These are phyloP conservation scores for Eulemur macaco DNA, from an alignment of 2,113 vertebrate genomes.

Conservation along the genomic window DNA sequence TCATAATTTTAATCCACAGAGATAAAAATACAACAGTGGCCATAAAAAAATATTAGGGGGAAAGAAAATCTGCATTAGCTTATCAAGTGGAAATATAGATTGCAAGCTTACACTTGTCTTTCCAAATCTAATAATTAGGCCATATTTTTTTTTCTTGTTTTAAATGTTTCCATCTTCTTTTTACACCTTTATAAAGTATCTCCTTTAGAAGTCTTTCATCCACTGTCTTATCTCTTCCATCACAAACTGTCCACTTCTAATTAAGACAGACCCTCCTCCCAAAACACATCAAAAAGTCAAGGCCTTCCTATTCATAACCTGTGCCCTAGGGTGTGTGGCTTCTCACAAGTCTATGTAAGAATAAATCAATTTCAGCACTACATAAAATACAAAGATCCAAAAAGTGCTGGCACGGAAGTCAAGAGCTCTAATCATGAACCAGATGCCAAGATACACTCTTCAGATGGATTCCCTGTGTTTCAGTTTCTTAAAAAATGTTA, in stretches of 20 bases:
- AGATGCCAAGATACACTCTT: background rate
- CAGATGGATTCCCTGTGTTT: background rate
- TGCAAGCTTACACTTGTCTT: background rate
- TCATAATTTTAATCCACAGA: background rate
- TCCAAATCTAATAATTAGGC: background rate
- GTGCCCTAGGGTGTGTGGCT: background rate
- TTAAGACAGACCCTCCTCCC: background rate
- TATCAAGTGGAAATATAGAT: background rate
- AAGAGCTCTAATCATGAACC: background rate
- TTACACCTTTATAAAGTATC: background rate
- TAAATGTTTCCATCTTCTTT: background rate
- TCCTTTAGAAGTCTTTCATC: background rate
- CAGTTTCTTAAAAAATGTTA: background rate
- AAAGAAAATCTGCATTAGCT: too few species aligned
- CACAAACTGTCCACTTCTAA: background rate
- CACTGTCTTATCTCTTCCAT: background rate
- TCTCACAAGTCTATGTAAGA: background rate
- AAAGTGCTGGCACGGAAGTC: background rate
- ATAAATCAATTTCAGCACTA: background rate
- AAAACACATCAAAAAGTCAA: background rate
- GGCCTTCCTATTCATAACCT: background rate
- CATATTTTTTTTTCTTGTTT: background rate
- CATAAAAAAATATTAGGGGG: background rate
- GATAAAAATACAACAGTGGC: background rate
- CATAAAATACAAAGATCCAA: background rate